Base-by-base conservation (phyloP, 2,888 invertebrate species). In the Phortica magna region DNA sequence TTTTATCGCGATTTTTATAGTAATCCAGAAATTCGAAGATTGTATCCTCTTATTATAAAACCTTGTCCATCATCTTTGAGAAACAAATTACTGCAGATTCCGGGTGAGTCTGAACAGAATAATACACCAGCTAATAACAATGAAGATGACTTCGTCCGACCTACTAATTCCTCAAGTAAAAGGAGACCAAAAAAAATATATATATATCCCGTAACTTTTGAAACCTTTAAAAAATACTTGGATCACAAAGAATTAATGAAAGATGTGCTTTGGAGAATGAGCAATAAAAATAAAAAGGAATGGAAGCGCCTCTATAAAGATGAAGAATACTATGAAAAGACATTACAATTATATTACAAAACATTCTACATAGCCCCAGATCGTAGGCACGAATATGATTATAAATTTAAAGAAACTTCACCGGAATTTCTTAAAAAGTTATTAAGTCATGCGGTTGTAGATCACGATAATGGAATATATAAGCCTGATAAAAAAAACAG, bases 361-460 rank as follows among this genome's bases (percentile, higher is more conserved):
- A 79, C 82, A 0, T 83, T 83, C 39, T 83, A 83, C 19, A 73
- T 81, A 7, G 68, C 67, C 0, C 81, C 82, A 7, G 59, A 10
- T 0, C 48, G 31, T 9, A 82, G 83, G 0, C 43, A 1, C 0
- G 14, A 31, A 9, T 79, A 41, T 41, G 1, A 64, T 9, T 83
- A 81, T 73, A 67, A 74, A 0, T 82, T 83, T 65, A 7, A 17
- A 0, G 72, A 76, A n/a, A 42, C 42, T 0, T 74, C 74, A 7
- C 14, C 10, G 7, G 31, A 55, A 6, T 57, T 81, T 0, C 9
- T 77, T 12, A 0, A 73, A 1, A 83, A 80, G 53, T 59, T 83
- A 0, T 7, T 65, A 5, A 22, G 70, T 2, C 9, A 64, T n/a
- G 43, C 41, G 41, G 79, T 81, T 0, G 19, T 82, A 6, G 61